These are phyloP conservation scores for Erythrocebus patas DNA, from an alignment of 2,113 vertebrate species.

Conservation along the genomic window DNA sequence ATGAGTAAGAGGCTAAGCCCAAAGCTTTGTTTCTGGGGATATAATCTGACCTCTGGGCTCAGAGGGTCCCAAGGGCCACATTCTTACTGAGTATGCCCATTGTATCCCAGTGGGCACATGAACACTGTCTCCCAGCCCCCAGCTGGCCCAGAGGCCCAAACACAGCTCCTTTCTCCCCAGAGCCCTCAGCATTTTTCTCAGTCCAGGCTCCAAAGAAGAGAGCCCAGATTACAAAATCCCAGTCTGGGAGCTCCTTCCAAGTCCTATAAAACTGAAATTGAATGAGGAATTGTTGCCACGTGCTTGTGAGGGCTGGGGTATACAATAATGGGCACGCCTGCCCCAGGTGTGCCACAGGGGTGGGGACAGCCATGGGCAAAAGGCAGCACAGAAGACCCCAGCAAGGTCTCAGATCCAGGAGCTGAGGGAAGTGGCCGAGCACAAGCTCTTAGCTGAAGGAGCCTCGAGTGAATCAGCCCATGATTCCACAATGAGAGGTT, in stretches of 20 bases:
- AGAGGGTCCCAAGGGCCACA: background rate
- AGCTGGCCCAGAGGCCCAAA: slow-evolving; percentile 10
- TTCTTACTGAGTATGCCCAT: background rate
- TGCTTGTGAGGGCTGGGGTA: background rate
- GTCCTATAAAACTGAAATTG: background rate
- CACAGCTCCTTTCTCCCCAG: background rate
- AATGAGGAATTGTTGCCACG: background rate
- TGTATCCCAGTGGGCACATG: background rate
- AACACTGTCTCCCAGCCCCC: background rate
- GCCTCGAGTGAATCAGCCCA: background rate
- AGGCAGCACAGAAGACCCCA: background rate
- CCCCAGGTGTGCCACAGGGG: background rate
- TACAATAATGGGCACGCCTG: background rate
- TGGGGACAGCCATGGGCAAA: background rate
- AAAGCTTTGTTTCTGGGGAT: slow-evolving; percentile 23
- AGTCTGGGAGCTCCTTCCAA: background rate
- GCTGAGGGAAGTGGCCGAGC: background rate
- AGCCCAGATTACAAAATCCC: background rate
- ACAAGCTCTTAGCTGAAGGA: background rate
- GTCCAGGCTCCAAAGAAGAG: background rate
- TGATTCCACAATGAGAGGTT: background rate
- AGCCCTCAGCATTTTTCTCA: background rate
- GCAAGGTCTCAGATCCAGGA: background rate
- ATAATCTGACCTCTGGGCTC: slow-evolving; percentile 14
- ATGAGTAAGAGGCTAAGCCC: background rate